phyloP scores from a whole-genome alignment of 2,888 invertebrate genomes.

The Ectemnius continuus region DNA sequence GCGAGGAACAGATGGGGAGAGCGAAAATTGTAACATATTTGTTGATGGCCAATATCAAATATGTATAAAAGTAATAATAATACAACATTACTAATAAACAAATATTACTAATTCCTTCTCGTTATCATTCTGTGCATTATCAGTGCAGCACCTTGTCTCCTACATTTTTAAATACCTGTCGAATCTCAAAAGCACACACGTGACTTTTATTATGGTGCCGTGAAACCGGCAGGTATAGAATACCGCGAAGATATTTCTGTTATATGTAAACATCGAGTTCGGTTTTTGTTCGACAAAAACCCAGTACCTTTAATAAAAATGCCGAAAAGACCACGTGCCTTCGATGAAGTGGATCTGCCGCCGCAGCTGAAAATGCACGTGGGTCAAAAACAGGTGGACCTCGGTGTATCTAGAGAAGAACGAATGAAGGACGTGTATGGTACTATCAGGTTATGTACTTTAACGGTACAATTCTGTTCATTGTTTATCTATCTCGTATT shows the following conservation, averaged over 20 bases:
- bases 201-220: no score
- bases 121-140: background rate
- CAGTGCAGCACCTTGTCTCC: no score
- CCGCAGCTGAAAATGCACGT: conserved; percentile 71
- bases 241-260: conserved; percentile 11
- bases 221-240: background rate
- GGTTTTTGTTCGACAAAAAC: background rate
- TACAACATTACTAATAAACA: conserved; percentile 72
- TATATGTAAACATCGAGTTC: background rate
- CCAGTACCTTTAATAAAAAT: conserved; percentile 43
- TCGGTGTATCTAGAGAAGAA: conserved; percentile 63
- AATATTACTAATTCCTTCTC: conserved; percentile 57
- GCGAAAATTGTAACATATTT: conserved; percentile 71
- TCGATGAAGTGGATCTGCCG: conserved; percentile 61
- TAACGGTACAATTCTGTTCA: no score
- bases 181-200: no score
- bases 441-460: conserved; percentile 37
- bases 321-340: conserved; percentile 69
- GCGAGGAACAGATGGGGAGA: conserved; percentile 33
- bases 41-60: conserved; percentile 74
- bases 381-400: conserved; percentile 65
- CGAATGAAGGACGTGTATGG: conserved; percentile 71
- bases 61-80: conserved; percentile 73
- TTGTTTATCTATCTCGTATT: no score
- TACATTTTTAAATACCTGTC: no score